Conservation (phyloP, 2,888 invertebrate genomes). For the Leuctra nigra region DNA sequence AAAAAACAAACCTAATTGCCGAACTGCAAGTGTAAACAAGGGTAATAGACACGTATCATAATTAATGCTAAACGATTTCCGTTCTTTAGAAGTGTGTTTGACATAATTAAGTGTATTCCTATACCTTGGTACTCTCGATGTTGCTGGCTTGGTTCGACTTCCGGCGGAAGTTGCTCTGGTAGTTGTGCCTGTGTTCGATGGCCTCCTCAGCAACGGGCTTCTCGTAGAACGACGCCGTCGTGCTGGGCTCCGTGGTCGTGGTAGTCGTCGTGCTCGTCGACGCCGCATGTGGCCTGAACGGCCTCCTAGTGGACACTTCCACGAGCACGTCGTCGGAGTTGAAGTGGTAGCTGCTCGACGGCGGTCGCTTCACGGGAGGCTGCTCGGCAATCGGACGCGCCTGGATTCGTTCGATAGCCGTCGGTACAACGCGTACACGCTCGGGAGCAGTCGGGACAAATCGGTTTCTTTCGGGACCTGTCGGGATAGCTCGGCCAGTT, state of each 20-base stretch:
- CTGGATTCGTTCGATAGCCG: too few relatives aligned
- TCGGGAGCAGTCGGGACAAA: too few relatives aligned
- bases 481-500: too few relatives aligned
- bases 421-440: too few relatives aligned
- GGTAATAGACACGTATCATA: too few relatives aligned
- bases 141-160: slow-evolving; percentile 9
- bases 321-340: background rate
- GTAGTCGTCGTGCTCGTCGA: background rate
- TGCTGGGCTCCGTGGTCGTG: background rate
- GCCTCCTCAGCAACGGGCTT: background rate
- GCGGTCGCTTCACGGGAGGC: background rate
- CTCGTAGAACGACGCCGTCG: background rate
- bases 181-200: background rate
- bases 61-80: too few relatives aligned
- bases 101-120: too few relatives aligned
- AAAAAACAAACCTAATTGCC: too few relatives aligned
- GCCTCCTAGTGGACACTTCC: background rate
- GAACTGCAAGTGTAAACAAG: too few relatives aligned
- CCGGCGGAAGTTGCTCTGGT: slow-evolving; percentile 10
- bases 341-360: slow-evolving; percentile 3
- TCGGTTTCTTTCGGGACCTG: too few relatives aligned
- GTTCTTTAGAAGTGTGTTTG: too few relatives aligned
- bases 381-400: too few relatives aligned
- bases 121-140: background rate
- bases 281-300: background rate